Percentiles rank a stretch among this genome's conserved stretches.
These are phyloP conservation scores for Podiceps cristatus DNA, from an alignment of 2,113 vertebrate genomes.

Conservation along the genomic window DNA sequence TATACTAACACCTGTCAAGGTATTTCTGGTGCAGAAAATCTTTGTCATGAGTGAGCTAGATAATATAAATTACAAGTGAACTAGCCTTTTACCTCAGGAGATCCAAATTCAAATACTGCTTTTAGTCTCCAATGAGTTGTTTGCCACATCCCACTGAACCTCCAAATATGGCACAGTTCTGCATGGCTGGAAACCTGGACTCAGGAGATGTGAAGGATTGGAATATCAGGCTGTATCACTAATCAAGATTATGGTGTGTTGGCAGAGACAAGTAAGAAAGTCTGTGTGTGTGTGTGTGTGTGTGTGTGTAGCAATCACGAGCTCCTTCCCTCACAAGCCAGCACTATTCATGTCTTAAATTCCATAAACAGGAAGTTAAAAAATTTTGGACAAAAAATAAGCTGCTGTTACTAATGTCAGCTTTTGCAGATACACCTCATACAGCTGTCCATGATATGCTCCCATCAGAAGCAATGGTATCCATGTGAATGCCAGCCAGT, in stretches of 20 bases:
- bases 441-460: neutral
- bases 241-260: slow-evolving; percentile 39
- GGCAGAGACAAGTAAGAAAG: slow-evolving; percentile 25
- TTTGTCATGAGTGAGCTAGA: slow-evolving; percentile 48
- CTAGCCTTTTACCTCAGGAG: slow-evolving; percentile 54
- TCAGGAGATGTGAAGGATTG: slow-evolving; percentile 16
- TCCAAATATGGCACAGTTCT: slow-evolving; percentile 62
- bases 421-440: neutral
- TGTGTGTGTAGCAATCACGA: neutral
- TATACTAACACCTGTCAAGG: slow-evolving; percentile 57
- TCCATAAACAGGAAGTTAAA: neutral
- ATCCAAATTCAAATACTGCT: slow-evolving; percentile 33
- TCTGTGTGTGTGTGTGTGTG: neutral
- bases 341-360: neutral
- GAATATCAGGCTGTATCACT: slow-evolving; percentile 42
- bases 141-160: slow-evolving; percentile 52
- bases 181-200: neutral
- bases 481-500: neutral
- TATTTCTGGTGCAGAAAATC: slow-evolving; percentile 64
- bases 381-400: slow-evolving; percentile 11
- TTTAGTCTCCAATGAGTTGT: slow-evolving; percentile 64
- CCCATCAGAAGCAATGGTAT: neutral
- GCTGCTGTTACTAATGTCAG: neutral
- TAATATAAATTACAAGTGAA: slow-evolving; percentile 46
- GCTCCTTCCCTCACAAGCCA: neutral